Percentiles rank a stretch among this genome's conserved stretches.
Conservation (phyloP, 2,797 vertebrate genomes). For the Diplodus sargus region DNA sequence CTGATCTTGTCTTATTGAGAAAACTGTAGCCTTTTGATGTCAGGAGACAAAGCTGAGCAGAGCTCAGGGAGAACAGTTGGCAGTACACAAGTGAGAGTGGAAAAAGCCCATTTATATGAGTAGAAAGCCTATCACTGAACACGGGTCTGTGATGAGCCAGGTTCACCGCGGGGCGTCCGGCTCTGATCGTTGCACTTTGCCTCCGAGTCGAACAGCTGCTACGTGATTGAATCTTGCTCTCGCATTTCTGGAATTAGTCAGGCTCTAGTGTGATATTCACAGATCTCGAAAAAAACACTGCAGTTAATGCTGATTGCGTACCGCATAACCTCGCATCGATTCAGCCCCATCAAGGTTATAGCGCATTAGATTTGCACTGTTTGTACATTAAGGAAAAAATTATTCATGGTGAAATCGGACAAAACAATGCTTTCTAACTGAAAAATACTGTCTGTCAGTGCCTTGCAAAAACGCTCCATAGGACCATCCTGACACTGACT, state of each 20-base stretch:
- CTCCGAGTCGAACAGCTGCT: slow-evolving; percentile 32
- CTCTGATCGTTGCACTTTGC: slow-evolving; percentile 16
- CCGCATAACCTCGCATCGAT: not conserved
- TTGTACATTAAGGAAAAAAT: not conserved
- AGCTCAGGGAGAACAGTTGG: slow-evolving; percentile 59
- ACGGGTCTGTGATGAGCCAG: slow-evolving; percentile 51
- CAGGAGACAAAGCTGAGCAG: slow-evolving; percentile 58
- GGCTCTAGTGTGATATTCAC: not conserved
- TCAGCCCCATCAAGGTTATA: not conserved
- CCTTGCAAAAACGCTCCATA: not conserved
- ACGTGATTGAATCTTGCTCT: slow-evolving; percentile 20
- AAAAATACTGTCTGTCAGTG: not conserved
- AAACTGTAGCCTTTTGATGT: slow-evolving; percentile 66
- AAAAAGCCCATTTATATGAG: slow-evolving; percentile 65
- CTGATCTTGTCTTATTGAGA: slow-evolving; percentile 59
- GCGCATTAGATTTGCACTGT: not conserved
- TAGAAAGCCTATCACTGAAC: slow-evolving; percentile 52
- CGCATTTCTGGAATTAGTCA: slow-evolving; percentile 30
- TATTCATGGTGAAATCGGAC: not conserved
- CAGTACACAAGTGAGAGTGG: slow-evolving; percentile 34
- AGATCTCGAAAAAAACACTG: not conserved
- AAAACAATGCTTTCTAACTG: not conserved
- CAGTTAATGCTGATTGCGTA: not conserved
- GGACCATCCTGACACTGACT: not conserved
- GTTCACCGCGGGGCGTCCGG: slow-evolving; percentile 44